These are phyloP conservation scores for Liodrosophila aerea DNA, from an alignment of 2,888 invertebrate genomes.

Conservation along the genomic window DNA sequence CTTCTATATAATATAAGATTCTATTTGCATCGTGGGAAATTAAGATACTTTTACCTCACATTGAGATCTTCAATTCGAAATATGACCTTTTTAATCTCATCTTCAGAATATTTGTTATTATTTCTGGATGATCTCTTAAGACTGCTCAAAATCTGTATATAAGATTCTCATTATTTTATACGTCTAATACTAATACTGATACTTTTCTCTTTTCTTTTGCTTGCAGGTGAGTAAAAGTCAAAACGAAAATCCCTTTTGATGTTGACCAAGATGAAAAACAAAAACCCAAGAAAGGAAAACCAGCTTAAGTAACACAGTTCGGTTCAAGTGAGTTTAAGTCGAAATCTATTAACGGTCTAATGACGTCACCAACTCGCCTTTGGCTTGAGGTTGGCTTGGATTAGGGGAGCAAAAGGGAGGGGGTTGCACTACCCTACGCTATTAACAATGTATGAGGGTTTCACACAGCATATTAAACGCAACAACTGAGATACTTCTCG, in stretches of 20 bases:
- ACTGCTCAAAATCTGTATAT: too few species aligned
- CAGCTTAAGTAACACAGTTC: conserved; percentile 19
- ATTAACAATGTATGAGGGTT: conserved; percentile 57
- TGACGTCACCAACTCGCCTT: neutral
- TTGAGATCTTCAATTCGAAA: too few species aligned
- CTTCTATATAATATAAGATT: too few species aligned
- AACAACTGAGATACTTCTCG: conserved; percentile 18
- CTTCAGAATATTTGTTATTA: too few species aligned
- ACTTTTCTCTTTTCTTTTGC: conserved; percentile 29
- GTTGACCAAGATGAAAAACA: conserved; percentile 10
- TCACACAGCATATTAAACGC: conserved; percentile 64
- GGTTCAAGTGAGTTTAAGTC: conserved; percentile 45
- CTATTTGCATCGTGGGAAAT: too few species aligned
- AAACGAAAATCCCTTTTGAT: conserved; percentile 64
- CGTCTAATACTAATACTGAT: too few species aligned
- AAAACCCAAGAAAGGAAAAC: neutral
- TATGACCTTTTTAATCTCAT: too few species aligned
- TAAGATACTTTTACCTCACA: too few species aligned
- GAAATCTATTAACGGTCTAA: conserved; percentile 53
- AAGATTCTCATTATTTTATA: too few species aligned
- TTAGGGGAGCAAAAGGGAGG: neutral
- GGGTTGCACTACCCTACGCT: conserved; percentile 35
- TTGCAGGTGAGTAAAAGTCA: conserved; percentile 73
- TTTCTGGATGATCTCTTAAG: too few species aligned
- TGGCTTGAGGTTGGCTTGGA: too few species aligned